Conservation (phyloP, 2,113 vertebrate species). For the Tupaia tana region DNA sequence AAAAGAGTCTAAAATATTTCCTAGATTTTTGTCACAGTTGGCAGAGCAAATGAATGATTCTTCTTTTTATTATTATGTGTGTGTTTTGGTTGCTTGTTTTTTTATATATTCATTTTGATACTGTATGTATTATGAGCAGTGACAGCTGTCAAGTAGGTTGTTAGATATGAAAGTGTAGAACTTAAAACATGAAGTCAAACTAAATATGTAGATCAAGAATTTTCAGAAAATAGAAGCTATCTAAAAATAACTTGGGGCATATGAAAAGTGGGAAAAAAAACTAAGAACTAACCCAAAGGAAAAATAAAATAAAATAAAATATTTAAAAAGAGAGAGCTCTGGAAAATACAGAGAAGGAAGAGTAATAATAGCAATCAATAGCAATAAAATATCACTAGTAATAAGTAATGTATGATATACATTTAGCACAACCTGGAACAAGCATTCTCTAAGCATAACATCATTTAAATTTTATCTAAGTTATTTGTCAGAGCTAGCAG, state of each 20-base stretch:
- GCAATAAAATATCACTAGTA: neutral
- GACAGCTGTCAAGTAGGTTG: neutral
- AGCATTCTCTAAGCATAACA: neutral
- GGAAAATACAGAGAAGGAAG: neutral
- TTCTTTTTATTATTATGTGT: neutral
- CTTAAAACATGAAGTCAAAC: neutral
- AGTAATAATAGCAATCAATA: neutral
- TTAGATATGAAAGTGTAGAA: neutral
- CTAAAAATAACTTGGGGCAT: neutral
- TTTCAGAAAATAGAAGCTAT: neutral
- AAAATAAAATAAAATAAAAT: conserved; percentile 10
- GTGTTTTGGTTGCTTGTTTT: neutral
- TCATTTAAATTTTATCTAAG: neutral
- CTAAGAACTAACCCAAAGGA: neutral
- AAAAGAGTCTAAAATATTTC: neutral
- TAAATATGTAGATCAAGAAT: neutral
- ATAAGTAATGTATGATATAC: neutral
- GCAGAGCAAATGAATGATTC: neutral
- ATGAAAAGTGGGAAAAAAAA: neutral
- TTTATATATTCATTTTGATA: neutral
- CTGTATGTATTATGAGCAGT: neutral
- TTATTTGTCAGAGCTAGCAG: neutral
- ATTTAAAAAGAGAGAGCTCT: neutral
- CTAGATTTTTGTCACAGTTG: neutral
- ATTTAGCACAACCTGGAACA: neutral